These are phyloP conservation scores for Coracias cyanogaster DNA, from an alignment of 2,797 vertebrate species.

Conservation along the genomic window DNA sequence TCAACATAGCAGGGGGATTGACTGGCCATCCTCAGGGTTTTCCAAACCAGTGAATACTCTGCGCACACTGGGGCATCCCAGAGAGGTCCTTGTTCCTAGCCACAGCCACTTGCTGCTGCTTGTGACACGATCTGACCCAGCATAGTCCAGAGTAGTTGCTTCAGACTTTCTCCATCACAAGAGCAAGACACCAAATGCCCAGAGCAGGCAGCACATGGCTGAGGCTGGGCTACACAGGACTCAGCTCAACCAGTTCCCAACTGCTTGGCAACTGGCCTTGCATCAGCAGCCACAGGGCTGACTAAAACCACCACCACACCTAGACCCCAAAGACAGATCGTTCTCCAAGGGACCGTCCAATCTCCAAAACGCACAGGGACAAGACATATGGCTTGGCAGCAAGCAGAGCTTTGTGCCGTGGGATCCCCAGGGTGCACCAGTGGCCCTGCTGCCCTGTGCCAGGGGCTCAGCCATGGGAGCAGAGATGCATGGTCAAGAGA, in stretches of 20 bases:
- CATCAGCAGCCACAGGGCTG: neutral
- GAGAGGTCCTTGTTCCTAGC: neutral
- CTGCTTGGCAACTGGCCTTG: neutral
- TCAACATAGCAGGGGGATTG: rapidly evolving
- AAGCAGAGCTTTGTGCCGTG: rapidly evolving
- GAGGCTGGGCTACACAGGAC: rapidly evolving
- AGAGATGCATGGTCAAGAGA: neutral
- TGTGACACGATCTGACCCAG: rapidly evolving
- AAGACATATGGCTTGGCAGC: rapidly evolving
- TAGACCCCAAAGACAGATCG: neutral
- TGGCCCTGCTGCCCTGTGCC: rapidly evolving
- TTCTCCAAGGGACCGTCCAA: neutral
- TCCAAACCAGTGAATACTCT: neutral
- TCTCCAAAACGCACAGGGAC: rapidly evolving
- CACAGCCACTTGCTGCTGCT: neutral
- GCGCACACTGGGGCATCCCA: rapidly evolving
- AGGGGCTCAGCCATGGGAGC: neutral
- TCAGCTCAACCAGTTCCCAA: rapidly evolving
- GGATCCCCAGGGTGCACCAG: rapidly evolving
- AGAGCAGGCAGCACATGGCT: rapidly evolving
- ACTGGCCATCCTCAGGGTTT: neutral
- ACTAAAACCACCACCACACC: neutral
- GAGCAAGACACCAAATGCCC: rapidly evolving
- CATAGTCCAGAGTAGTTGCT: neutral
- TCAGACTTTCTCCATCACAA: neutral